Conservation (phyloP, 1,140 invertebrate species). For the Pseudomyrmex concolor region DNA sequence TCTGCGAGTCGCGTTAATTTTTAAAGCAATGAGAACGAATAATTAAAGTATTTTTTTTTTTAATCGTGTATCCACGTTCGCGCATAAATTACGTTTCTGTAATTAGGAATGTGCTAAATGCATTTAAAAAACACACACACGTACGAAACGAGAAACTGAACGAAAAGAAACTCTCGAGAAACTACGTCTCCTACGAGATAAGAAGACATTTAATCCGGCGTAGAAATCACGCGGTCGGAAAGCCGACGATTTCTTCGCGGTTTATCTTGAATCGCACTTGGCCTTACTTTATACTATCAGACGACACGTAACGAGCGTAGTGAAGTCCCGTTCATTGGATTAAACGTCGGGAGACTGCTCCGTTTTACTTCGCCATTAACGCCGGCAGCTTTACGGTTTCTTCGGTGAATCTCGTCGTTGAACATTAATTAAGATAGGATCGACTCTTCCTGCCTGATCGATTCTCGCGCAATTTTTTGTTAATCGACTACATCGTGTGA, state of each 20-base stretch:
- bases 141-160: background rate
- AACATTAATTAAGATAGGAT: constrained; percentile 66
- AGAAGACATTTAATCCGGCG: constrained; percentile 30
- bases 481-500: constrained; percentile 41
- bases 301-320: constrained; percentile 58
- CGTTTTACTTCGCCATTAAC: constrained; percentile 65
- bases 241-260: constrained; percentile 26
- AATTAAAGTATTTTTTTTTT: background rate
- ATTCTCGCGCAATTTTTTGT: constrained; percentile 55
- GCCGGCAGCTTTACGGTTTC: constrained; percentile 55
- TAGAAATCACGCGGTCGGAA: constrained; percentile 6
- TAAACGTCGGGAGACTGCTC: constrained; percentile 25
- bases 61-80: background rate
- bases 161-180: background rate
- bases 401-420: background rate
- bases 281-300: constrained; percentile 59
- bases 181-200: constrained; percentile 13
- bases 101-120: constrained; percentile 13
- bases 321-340: constrained; percentile 57
- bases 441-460: constrained; percentile 30
- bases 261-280: constrained; percentile 41
- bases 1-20: background rate
- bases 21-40: background rate
- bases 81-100: too few relatives aligned
- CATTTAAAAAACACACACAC: background rate